Evolutionary conservation across 2,113 vertebrate species (phyloP).

Genomic region (Ascaphus truei): DNA sequence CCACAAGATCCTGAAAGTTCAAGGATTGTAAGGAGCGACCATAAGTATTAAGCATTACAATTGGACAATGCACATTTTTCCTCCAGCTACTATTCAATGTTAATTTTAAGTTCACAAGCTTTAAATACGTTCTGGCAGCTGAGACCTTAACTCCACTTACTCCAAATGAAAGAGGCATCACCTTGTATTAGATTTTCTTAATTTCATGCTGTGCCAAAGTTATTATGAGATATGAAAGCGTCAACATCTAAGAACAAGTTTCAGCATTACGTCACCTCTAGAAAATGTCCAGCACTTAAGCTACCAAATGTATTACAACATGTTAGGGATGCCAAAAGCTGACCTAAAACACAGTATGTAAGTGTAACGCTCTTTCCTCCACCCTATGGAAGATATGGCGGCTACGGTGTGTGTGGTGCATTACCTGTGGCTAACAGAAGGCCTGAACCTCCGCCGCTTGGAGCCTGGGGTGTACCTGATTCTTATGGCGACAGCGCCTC

Average conservation of each 20-base stretch:
- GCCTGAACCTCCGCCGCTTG: too few species aligned
- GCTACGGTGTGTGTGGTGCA: too few species aligned
- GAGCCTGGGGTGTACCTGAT: too few species aligned
- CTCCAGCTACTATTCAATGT: slow-evolving; percentile 20
- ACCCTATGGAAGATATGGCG: too few species aligned
- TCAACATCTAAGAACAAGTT: slow-evolving; percentile 34
- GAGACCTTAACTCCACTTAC: slow-evolving; percentile 36
- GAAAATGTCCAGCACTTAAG: neutral
- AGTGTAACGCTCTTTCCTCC: neutral
- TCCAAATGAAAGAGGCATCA: slow-evolving; percentile 50
- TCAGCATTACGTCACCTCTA: slow-evolving; percentile 23
- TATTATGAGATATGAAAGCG: slow-evolving; percentile 43
- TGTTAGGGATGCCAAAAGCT: neutral
- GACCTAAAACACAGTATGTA: slow-evolving; percentile 12
- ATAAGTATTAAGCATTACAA: slow-evolving; percentile 27
- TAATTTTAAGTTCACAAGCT: slow-evolving; percentile 31
- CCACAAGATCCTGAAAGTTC: neutral
- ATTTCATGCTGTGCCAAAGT: slow-evolving; percentile 48
- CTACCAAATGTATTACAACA: neutral
- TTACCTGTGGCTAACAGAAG: too few species aligned
- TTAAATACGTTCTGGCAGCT: slow-evolving; percentile 1
- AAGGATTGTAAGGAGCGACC: neutral
- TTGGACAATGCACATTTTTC: slow-evolving; percentile 15
- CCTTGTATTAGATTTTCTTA: slow-evolving; percentile 50
- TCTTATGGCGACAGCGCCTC: too few species aligned